Evolutionary conservation across 2,888 invertebrate genomes (phyloP).

Genomic region (Dexiosoma caninum): DNA sequence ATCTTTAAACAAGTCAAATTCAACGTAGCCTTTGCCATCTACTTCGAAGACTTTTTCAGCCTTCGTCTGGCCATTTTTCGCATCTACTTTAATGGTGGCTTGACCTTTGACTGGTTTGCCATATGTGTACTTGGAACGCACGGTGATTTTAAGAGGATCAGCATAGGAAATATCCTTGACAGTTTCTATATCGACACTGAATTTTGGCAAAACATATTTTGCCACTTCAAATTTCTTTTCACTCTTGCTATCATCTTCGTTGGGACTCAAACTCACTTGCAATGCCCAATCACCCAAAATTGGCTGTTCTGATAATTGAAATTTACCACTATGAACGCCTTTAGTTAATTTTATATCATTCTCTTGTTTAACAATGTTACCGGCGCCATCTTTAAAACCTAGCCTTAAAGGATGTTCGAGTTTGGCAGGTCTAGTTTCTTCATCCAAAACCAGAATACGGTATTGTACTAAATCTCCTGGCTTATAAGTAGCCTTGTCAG

Average conservation of each 20-base stretch:
- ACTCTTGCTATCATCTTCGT: conserved; percentile 63
- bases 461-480: conserved; percentile 90
- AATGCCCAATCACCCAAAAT: conserved; percentile 93
- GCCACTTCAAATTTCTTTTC: conserved; percentile 62
- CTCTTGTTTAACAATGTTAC: conserved; percentile 90
- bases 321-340: conserved; percentile 86
- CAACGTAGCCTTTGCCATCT: conserved; percentile 83
- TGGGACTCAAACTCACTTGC: conserved; percentile 79
- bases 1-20: conserved; percentile 85
- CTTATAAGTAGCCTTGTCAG: conserved; percentile 93
- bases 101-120: conserved; percentile 92
- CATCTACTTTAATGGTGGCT: conserved; percentile 84
- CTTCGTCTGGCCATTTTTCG: neutral
- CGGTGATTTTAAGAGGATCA: conserved; percentile 81
- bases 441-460: conserved; percentile 83
- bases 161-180: conserved; percentile 90
- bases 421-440: conserved; percentile 82
- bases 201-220: conserved; percentile 64
- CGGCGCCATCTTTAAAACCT: conserved; percentile 82
- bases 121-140: conserved; percentile 84
- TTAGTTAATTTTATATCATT: conserved; percentile 82
- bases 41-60: conserved; percentile 84
- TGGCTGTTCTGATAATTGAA: conserved; percentile 87
- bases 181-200: conserved; percentile 90
- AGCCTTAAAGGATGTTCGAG: conserved; percentile 68